Conservation (phyloP, 1,140 invertebrate genomes). For the Drosophila erecta region DNA sequence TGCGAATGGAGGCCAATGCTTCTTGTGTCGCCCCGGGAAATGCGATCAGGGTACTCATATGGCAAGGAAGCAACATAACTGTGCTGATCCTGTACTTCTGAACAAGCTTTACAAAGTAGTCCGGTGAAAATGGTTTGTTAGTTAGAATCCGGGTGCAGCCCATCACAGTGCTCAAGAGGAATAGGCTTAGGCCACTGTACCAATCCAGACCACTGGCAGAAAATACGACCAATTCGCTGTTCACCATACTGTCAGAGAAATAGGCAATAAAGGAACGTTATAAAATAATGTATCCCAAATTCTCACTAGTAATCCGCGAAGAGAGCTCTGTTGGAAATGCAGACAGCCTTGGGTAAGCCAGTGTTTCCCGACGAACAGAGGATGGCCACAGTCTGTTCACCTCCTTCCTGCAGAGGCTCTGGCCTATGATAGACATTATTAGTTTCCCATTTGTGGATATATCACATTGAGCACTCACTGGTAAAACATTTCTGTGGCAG, state of each 20-base stretch:
- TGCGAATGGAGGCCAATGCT: slow-evolving; percentile 32
- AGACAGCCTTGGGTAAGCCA: slow-evolving; percentile 91
- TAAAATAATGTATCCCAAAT: neutral
- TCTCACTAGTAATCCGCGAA: slow-evolving; percentile 38
- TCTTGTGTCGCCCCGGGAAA: slow-evolving; percentile 44
- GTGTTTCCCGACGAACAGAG: slow-evolving; percentile 90
- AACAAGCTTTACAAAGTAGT: slow-evolving; percentile 51
- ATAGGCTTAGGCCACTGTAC: slow-evolving; percentile 58
- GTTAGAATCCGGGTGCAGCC: slow-evolving; percentile 67
- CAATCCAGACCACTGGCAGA: slow-evolving; percentile 70
- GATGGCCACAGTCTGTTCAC: slow-evolving; percentile 75
- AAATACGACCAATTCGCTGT: slow-evolving; percentile 50
- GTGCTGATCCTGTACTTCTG: slow-evolving; percentile 66
- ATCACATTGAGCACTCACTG: slow-evolving; percentile 38
- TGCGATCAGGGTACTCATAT: slow-evolving; percentile 44
- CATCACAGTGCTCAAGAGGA: slow-evolving; percentile 34
- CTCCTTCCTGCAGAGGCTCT: slow-evolving; percentile 46
- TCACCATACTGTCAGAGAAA: slow-evolving; percentile 28
- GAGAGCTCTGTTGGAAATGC: slow-evolving; percentile 87
- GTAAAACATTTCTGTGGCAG: slow-evolving; percentile 60
- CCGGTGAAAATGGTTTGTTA: slow-evolving; percentile 44
- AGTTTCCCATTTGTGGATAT: neutral
- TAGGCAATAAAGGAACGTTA: neutral
- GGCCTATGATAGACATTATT: slow-evolving; percentile 29
- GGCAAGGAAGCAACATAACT: slow-evolving; percentile 37